phyloP scores from a whole-genome alignment of 2,797 vertebrate species.

The Mionectes olivaceus region DNA sequence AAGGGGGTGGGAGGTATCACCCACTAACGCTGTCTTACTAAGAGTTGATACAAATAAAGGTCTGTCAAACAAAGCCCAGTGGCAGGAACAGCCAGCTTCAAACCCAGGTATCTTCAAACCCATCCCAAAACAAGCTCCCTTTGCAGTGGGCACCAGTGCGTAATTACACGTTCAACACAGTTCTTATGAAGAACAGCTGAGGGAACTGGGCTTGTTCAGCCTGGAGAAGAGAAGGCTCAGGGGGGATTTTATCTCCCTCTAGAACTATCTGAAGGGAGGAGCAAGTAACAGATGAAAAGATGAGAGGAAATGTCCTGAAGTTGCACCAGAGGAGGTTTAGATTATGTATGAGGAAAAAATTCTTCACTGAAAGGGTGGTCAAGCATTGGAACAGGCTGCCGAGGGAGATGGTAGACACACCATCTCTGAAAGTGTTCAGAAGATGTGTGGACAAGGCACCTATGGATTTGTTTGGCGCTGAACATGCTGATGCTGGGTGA shows the following conservation, averaged over 20 bases:
- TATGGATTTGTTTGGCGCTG: not conserved
- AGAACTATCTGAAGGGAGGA: not conserved
- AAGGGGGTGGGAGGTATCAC: not conserved
- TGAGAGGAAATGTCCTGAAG: not conserved
- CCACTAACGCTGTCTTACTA: not conserved
- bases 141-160: not conserved
- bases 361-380: not conserved
- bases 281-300: not conserved
- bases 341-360: not conserved
- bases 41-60: not conserved
- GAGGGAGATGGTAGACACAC: not conserved
- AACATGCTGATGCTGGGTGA: accelerated
- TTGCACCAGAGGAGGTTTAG: not conserved
- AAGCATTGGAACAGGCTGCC: not conserved
- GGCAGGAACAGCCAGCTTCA: not conserved
- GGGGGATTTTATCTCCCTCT: not conserved
- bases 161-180: not conserved
- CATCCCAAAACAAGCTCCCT: not conserved
- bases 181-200: not conserved
- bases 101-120: not conserved
- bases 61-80: not conserved
- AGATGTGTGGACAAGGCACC: not conserved
- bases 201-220: not conserved
- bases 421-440: not conserved
- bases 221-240: not conserved